Base-by-base conservation (phyloP, 2,888 invertebrate genomes). In the Lycaena phlaeas region DNA sequence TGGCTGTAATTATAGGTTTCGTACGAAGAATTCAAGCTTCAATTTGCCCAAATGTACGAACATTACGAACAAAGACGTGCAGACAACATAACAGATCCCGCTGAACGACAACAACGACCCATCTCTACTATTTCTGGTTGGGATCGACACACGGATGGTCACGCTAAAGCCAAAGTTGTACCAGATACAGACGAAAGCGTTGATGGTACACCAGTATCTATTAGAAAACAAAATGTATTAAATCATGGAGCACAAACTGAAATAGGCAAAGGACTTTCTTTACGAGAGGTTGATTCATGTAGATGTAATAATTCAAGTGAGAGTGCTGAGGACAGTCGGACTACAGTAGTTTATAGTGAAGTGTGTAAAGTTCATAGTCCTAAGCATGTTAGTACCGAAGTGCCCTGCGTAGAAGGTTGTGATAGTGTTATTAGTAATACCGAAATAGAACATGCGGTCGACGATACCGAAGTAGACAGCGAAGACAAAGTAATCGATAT, bases 1-100 rank as follows among this genome's bases (percentile, higher is more conserved):
- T n/a, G n/a, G n/a, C n/a, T n/a, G n/a, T n/a, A n/a, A 37, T 66
- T 70, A 4, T 62, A 95, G 95, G 95, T 98, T 5, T 97, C 98
- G 0, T 97, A 97, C 71, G 98, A 98, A 84, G 98, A 98, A 73
- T 98, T 98, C 76, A 96, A 96, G 64, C 88, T 97, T 4, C 97
- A 98, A 73, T 97, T 98, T 78, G 95, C 97, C 22, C 96, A 97
- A 82, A 96, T 97, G 95, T 96, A 96, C 68, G 96, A 96, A 64
- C 95, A 95, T 65, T 98, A 97, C 67, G 97, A 97, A 64, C 89
- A 95, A 41, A 93, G 97, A 53, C 88, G 97, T 41, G 94, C 96
- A 0, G 97, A 97, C 74, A 95, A 97, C 71, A 95, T 97, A 57
- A 95, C 96, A 0, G 97, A 97, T 79, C 97, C 97, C 0, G 92